Evolutionary conservation across 2,113 vertebrate species (phyloP).

Genomic region (Indicator indicator): DNA sequence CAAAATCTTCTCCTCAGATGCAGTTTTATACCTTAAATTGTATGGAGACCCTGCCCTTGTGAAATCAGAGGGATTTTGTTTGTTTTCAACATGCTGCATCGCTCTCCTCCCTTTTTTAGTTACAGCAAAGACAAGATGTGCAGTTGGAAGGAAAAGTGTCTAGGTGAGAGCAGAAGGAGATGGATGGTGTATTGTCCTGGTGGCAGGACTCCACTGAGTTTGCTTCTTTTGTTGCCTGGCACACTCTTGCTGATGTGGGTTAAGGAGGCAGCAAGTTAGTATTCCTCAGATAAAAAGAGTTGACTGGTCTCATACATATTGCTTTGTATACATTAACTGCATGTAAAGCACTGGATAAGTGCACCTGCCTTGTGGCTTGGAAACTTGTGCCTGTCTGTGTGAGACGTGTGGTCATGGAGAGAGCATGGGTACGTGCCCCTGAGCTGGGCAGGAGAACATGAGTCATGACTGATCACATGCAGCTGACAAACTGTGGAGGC

Average conservation of each 20-base stretch:
- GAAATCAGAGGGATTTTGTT: not conserved
- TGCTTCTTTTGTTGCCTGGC: not conserved
- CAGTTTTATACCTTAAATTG: not conserved
- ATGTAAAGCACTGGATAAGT: not conserved
- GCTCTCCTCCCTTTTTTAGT: not conserved
- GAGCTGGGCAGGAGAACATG: conserved; percentile 15
- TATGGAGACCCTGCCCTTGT: not conserved
- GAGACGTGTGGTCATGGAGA: not conserved
- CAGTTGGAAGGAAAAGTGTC: not conserved
- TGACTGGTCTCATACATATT: not conserved
- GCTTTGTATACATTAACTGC: not conserved
- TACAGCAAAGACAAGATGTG: not conserved
- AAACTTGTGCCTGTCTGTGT: accelerated
- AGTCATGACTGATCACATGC: not conserved
- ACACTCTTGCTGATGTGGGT: not conserved
- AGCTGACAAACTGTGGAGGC: not conserved
- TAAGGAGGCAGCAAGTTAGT: not conserved
- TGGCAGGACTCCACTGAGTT: not conserved
- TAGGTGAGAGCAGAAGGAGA: not conserved
- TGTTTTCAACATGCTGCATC: not conserved
- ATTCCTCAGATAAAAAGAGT: not conserved
- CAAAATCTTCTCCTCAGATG: not conserved
- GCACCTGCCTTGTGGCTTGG: accelerated
- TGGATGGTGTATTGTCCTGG: not conserved
- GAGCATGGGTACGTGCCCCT: not conserved